These are phyloP conservation scores for Triplophysa tibetana DNA, from an alignment of 2,113 vertebrate species.

Conservation along the genomic window DNA sequence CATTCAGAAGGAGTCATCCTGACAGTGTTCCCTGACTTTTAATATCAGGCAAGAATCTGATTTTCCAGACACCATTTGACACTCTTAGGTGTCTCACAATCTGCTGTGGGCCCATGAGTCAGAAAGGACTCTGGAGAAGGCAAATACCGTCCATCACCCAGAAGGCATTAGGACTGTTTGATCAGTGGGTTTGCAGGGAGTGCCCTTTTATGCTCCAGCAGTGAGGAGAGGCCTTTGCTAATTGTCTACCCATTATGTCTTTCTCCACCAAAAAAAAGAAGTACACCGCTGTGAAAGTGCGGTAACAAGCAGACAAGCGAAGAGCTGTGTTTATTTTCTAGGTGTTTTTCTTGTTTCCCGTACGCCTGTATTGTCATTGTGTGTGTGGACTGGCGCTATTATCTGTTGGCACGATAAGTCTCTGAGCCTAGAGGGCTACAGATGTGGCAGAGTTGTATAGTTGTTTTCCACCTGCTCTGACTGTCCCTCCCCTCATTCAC, in stretches of 20 bases:
- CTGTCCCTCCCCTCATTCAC: constrained; percentile 51
- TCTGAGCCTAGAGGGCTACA: constrained; percentile 60
- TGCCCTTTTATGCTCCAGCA: constrained; percentile 25
- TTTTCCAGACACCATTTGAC: constrained; percentile 18
- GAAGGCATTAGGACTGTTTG: constrained; percentile 54
- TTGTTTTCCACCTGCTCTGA: constrained; percentile 64
- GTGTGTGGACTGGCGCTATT: constrained; percentile 63
- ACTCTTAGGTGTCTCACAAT: constrained; percentile 45
- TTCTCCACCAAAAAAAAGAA: constrained; percentile 22
- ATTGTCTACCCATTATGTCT: constrained; percentile 51
- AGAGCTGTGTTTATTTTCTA: constrained; percentile 65
- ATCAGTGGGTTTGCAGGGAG: constrained; percentile 45
- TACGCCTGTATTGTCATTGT: constrained; percentile 63
- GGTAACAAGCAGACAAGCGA: constrained; percentile 58
- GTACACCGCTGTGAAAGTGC: constrained; percentile 55
- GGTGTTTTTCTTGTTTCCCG: constrained; percentile 63
- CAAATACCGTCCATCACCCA: constrained; percentile 34
- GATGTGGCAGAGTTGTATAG: constrained; percentile 44
- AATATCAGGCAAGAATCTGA: no score
- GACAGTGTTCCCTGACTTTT: no score
- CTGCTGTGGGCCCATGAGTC: constrained; percentile 16
- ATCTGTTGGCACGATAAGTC: constrained; percentile 63
- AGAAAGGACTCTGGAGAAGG: constrained; percentile 29
- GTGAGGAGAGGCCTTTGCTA: constrained; percentile 41
- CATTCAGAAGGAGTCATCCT: not conserved